phyloP scores from a whole-genome alignment of 2,797 vertebrate genomes.

The Triplophysa yarkandensis region DNA sequence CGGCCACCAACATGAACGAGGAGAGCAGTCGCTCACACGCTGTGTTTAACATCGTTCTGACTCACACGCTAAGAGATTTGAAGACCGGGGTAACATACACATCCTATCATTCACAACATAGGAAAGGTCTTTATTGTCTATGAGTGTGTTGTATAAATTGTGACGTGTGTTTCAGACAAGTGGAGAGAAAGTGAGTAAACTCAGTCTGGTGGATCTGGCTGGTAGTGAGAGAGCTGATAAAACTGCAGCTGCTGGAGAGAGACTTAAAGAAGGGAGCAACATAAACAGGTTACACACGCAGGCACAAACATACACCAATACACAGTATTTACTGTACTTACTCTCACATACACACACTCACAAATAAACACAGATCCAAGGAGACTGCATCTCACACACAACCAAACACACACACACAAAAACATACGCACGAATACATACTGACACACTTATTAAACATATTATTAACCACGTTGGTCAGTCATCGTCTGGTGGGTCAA shows the following conservation, averaged over 20 bases:
- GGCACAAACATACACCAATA: too few species aligned
- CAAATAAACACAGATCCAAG: too few species aligned
- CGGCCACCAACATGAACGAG: slow-evolving; percentile 98
- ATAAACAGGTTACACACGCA: slow-evolving; percentile 62
- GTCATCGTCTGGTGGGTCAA: too few species aligned
- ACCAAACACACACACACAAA: too few species aligned
- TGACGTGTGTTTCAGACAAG: slow-evolving; percentile 42
- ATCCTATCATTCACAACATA: not conserved
- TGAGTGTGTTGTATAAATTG: not conserved
- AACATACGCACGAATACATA: too few species aligned
- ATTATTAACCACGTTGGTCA: too few species aligned
- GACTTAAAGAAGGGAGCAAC: slow-evolving; percentile 89
- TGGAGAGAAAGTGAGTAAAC: slow-evolving; percentile 92
- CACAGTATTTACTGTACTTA: too few species aligned
- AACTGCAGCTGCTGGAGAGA: slow-evolving; percentile 88
- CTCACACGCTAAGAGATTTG: slow-evolving; percentile 88
- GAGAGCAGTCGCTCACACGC: slow-evolving; percentile 97
- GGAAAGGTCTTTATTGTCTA: not conserved
- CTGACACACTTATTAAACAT: too few species aligned
- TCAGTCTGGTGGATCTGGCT: slow-evolving; percentile 93
- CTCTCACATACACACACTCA: too few species aligned
- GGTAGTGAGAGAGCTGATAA: slow-evolving; percentile 93
- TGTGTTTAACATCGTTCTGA: slow-evolving; percentile 97
- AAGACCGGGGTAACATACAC: slow-evolving; percentile 84
- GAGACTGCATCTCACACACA: too few species aligned